Conservation (phyloP, 2,113 vertebrate genomes). For the Cyphomyrus plagiostoma region DNA sequence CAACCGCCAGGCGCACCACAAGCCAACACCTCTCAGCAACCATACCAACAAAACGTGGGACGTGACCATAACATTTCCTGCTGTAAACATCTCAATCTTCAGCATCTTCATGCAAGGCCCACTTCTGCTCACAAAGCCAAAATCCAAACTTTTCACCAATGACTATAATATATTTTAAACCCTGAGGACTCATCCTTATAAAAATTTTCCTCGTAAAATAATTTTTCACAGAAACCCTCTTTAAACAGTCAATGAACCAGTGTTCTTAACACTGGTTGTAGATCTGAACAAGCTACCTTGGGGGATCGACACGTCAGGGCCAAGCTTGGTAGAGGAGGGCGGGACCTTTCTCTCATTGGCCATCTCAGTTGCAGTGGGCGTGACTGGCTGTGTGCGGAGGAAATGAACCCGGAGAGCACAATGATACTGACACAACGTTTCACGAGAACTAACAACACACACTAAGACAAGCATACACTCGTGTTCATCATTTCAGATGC, state of each 20-base stretch:
- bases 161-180: neutral
- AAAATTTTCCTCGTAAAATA: neutral
- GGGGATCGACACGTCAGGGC: slow-evolving; percentile 27
- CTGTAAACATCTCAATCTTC: neutral
- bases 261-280: neutral
- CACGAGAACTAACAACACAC: slow-evolving; percentile 3
- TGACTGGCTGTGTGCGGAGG: slow-evolving; percentile 39
- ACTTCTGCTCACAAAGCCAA: neutral
- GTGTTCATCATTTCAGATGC: neutral
- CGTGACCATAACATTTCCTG: neutral
- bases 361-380: slow-evolving; percentile 33
- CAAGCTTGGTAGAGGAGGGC: slow-evolving; percentile 33
- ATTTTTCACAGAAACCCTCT: neutral
- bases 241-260: neutral
- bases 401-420: slow-evolving; percentile 4
- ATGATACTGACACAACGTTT: slow-evolving; percentile 10
- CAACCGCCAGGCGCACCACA: neutral
- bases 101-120: neutral
- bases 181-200: neutral
- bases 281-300: slow-evolving; percentile 34
- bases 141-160: neutral
- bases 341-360: slow-evolving; percentile 34
- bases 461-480: slow-evolving; percentile 20
- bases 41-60: neutral
- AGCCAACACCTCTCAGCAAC: neutral